These are phyloP conservation scores for Synanthedon myopaeformis DNA, from an alignment of 2,888 invertebrate genomes.

Conservation along the genomic window DNA sequence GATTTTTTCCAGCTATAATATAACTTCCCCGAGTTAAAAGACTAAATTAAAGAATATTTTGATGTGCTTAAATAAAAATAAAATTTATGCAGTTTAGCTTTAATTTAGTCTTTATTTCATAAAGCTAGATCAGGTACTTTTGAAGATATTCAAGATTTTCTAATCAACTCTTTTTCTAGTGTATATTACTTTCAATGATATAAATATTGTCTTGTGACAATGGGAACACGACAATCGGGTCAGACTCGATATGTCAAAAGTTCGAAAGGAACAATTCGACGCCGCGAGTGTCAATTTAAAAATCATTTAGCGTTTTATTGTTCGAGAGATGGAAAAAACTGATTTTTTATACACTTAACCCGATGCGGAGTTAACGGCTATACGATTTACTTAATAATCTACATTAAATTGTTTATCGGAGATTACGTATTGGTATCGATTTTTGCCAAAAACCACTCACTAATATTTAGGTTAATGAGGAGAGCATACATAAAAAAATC, in stretches of 20 bases:
- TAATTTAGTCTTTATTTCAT: no score
- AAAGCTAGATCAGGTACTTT: no score
- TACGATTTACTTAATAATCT: background rate
- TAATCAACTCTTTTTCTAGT: no score
- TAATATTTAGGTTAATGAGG: conserved; percentile 20
- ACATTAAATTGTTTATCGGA: background rate
- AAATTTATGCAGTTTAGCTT: no score
- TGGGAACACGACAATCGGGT: conserved; percentile 38
- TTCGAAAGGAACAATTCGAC: conserved; percentile 38
- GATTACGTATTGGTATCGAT: conserved; percentile 1
- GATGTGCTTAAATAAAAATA: no score
- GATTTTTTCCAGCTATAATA: no score
- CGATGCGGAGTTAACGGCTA: background rate
- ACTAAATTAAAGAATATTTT: no score
- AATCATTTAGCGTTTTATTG: conserved; percentile 50
- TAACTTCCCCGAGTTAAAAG: no score
- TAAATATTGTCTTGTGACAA: conserved; percentile 9
- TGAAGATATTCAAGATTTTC: no score
- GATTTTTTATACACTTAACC: background rate
- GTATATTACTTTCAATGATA: no score
- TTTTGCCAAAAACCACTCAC: conserved; percentile 10
- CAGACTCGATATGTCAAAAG: conserved; percentile 48
- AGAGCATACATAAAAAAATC: no score
- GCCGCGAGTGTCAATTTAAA: conserved; percentile 43
- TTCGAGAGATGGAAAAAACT: background rate